phyloP scores from a whole-genome alignment of 37 sponge, comb jelly and placozoan genomes.

The Cliona cf. orientalis region DNA sequence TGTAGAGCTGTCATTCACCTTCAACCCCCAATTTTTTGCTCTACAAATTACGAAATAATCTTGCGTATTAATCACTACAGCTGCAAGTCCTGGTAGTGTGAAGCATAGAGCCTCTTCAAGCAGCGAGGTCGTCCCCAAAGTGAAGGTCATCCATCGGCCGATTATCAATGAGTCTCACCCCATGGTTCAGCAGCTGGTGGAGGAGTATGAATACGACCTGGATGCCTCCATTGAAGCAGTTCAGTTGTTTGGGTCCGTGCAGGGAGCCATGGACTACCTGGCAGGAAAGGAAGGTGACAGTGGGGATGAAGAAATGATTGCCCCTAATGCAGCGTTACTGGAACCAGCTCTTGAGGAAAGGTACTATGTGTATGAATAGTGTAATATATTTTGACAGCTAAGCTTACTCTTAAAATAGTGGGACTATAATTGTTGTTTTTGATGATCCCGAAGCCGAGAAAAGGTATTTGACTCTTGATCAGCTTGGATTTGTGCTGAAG shows the following conservation, averaged over 20 bases:
- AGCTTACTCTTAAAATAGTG: too few species aligned
- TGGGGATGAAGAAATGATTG: too few species aligned
- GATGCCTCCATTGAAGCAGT: conserved; percentile 34
- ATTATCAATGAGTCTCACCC: conserved; percentile 24
- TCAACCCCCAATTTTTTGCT: too few species aligned
- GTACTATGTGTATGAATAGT: too few species aligned
- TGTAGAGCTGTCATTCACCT: too few species aligned
- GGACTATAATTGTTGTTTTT: background rate
- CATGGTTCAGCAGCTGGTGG: conserved; percentile 17
- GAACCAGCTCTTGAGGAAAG: too few species aligned
- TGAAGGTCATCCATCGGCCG: conserved; percentile 3
- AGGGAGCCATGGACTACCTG: conserved; percentile 10
- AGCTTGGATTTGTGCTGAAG: conserved; percentile 1
- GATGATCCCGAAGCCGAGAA: background rate
- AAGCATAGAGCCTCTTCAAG: too few species aligned
- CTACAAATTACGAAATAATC: too few species aligned
- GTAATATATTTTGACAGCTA: too few species aligned
- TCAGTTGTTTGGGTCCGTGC: background rate
- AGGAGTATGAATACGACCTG: background rate
- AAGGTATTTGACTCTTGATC: background rate
- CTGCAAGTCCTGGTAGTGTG: too few species aligned
- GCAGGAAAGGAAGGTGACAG: background rate
- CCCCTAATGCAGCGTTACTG: too few species aligned
- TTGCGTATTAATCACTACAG: too few species aligned
- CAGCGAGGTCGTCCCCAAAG: background rate